Conservation (phyloP, 2,888 invertebrate species). For the Leptinotarsa peninsularis region DNA sequence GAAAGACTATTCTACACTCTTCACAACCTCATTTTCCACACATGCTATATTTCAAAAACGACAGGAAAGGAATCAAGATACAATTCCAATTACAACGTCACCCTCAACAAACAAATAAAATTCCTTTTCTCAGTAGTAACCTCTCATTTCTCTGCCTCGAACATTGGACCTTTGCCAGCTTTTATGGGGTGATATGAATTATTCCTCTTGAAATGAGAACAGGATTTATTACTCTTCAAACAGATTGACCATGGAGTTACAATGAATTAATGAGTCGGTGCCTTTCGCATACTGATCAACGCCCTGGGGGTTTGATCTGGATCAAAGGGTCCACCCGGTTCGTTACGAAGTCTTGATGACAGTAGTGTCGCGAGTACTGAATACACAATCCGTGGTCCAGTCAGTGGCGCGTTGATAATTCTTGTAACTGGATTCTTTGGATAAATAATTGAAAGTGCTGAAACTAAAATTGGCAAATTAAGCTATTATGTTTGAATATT, state of each 20-base stretch:
- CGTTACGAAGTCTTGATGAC: slow-evolving; percentile 23
- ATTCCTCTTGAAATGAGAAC: background rate
- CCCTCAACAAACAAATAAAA: background rate
- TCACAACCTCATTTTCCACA: too few relatives aligned
- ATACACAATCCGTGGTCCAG: background rate
- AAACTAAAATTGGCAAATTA: too few relatives aligned
- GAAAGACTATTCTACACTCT: too few relatives aligned
- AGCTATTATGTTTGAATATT: too few relatives aligned
- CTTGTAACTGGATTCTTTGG: background rate
- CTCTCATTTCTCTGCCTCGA: background rate
- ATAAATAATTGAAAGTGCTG: background rate
- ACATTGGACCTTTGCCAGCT: slow-evolving; percentile 1
- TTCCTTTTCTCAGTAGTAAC: background rate
- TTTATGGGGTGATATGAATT: slow-evolving; percentile 4
- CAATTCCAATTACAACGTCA: background rate
- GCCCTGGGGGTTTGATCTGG: slow-evolving; percentile 6
- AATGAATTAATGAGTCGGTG: slow-evolving; percentile 20
- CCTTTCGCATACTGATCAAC: slow-evolving; percentile 15
- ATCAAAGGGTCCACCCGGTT: slow-evolving; percentile 16
- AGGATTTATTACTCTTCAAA: slow-evolving; percentile 23
- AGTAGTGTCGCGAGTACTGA: background rate
- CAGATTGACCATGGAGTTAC: slow-evolving; percentile 22
- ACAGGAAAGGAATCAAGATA: too few relatives aligned
- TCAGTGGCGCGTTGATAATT: slow-evolving; percentile 2
- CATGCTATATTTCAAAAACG: too few relatives aligned